Conservation (phyloP, 2,113 vertebrate species). For the Megaceryle torquata region DNA sequence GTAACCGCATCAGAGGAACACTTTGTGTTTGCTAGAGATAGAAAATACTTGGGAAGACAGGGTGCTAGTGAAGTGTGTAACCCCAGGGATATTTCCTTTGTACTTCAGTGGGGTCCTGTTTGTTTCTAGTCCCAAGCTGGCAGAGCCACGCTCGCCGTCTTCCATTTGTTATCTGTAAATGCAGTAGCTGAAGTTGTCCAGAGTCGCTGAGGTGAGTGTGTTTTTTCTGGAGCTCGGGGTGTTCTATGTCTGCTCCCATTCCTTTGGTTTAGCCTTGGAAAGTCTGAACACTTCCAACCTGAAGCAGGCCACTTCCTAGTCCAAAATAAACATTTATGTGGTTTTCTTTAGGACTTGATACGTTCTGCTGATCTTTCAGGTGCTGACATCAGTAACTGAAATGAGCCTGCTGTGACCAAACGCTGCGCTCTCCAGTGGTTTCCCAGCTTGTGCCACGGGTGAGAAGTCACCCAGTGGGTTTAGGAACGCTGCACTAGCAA, state of each 20-base stretch:
- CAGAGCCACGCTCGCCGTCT: accelerated
- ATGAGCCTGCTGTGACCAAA: not conserved
- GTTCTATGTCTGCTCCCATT: accelerated
- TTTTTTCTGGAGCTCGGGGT: not conserved
- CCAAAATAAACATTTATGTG: accelerated
- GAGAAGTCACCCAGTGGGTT: not conserved
- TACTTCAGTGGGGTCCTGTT: accelerated
- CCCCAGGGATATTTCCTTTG: not conserved
- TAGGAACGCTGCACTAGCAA: not conserved
- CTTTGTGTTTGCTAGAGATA: not conserved
- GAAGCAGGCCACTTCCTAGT: not conserved
- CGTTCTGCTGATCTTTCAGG: not conserved
- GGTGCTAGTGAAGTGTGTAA: not conserved
- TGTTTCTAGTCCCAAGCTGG: not conserved
- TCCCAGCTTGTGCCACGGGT: not conserved
- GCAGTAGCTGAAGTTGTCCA: not conserved
- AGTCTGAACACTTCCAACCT: not conserved
- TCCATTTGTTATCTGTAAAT: not conserved
- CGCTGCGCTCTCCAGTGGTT: accelerated
- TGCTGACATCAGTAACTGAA: not conserved
- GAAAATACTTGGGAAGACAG: not conserved
- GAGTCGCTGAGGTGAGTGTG: accelerated
- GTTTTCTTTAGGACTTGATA: not conserved
- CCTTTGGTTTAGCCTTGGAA: not conserved
- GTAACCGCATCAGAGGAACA: not conserved